A percentile compares a stretch with the other conserved stretches of the same genome.
Conservation (phyloP, 2,113 vertebrate species). For the Urocitellus parryii region DNA sequence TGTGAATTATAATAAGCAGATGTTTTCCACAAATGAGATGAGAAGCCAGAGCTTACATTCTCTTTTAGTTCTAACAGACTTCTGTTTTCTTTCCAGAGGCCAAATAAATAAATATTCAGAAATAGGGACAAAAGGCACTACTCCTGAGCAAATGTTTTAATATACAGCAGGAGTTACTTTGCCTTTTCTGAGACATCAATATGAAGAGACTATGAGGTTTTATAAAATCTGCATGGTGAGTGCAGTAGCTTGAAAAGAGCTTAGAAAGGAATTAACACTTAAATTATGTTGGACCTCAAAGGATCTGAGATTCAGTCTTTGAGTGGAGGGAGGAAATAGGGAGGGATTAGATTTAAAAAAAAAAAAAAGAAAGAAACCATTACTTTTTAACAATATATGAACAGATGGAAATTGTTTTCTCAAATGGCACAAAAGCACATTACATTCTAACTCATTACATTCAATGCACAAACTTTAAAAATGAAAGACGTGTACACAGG, state of each 20-base stretch:
- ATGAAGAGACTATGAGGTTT: slow-evolving; percentile 48
- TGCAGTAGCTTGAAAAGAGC: slow-evolving; percentile 33
- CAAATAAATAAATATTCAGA: slow-evolving; percentile 84
- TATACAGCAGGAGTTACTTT: slow-evolving; percentile 16
- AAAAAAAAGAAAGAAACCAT: background rate
- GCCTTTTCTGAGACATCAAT: slow-evolving; percentile 6
- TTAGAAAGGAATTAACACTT: slow-evolving; percentile 68
- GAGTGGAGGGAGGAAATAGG: background rate
- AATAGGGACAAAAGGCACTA: slow-evolving; percentile 3
- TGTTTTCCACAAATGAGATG: slow-evolving; percentile 78
- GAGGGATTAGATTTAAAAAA: slow-evolving; percentile 1
- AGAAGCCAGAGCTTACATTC: slow-evolving; percentile 62
- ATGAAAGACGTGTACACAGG: background rate
- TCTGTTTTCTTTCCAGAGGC: slow-evolving; percentile 73
- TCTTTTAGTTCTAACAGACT: slow-evolving; percentile 67
- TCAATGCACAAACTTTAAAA: background rate
- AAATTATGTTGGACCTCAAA: slow-evolving; percentile 59
- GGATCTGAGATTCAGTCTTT: slow-evolving; percentile 24
- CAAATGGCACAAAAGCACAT: background rate
- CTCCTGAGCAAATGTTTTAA: slow-evolving; percentile 42
- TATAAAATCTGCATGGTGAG: slow-evolving; percentile 54
- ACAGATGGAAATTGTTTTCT: slow-evolving; percentile 64
- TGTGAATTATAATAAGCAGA: slow-evolving; percentile 82
- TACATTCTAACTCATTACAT: background rate
- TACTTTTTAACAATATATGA: slow-evolving; percentile 51